These are phyloP conservation scores for Macrocentrus cingulum DNA, from an alignment of 1,140 invertebrate genomes.

Conservation along the genomic window DNA sequence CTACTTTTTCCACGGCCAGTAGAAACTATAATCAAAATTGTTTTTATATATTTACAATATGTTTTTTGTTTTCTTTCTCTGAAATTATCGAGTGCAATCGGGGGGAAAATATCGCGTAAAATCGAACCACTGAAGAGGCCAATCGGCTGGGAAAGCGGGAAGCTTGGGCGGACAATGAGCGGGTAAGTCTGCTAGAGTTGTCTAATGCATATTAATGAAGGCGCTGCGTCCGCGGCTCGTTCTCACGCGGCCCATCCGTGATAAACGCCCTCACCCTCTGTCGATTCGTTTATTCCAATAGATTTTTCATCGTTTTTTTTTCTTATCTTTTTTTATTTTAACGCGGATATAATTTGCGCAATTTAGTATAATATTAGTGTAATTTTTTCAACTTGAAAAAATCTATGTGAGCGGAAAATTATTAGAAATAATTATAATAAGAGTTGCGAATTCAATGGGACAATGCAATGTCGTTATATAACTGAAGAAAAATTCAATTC, in stretches of 20 bases:
- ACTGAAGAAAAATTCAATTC: constrained; percentile 6
- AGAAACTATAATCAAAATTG: constrained; percentile 4
- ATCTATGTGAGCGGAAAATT: too few species aligned
- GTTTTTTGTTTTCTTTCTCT: not conserved
- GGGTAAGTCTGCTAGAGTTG: constrained; percentile 22
- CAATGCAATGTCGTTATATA: not conserved
- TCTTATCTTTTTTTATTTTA: too few species aligned
- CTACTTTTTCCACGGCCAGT: too few species aligned
- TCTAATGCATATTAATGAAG: constrained; percentile 29
- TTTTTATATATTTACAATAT: too few species aligned
- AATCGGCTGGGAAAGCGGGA: constrained; percentile 18
- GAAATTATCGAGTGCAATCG: not conserved
- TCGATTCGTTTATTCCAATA: not conserved
- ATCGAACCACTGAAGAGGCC: constrained; percentile 20
- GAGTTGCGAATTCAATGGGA: not conserved
- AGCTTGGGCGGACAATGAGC: constrained; percentile 25
- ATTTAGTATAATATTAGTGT: not conserved
- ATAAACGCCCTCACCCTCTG: not conserved
- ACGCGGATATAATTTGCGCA: not conserved
- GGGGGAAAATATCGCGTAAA: too few species aligned
- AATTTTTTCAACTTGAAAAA: not conserved
- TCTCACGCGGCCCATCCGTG: not conserved
- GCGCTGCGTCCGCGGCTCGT: not conserved
- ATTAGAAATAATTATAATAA: not conserved
- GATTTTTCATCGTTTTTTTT: not conserved